phyloP scores from a whole-genome alignment of 2,797 vertebrate genomes.

The Dromococcyx pavoninus region DNA sequence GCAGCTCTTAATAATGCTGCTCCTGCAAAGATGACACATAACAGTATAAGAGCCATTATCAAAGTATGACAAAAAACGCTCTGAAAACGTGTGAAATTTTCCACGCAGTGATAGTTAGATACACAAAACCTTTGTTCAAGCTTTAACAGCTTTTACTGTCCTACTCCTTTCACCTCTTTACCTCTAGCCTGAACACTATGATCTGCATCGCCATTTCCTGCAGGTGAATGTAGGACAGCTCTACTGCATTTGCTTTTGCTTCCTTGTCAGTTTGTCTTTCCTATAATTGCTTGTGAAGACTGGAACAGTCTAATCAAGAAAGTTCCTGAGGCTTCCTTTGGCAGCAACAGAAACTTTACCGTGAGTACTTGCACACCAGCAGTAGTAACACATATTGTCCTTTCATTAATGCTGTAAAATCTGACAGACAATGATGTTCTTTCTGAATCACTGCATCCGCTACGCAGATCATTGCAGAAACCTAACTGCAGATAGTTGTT shows the following conservation, averaged over 20 bases:
- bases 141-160: not conserved
- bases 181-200: fast-evolving
- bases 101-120: not conserved
- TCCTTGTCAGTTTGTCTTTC: not conserved
- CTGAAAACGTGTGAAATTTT: not conserved
- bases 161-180: not conserved
- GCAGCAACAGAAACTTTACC: not conserved
- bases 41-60: not conserved
- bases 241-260: fast-evolving
- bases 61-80: not conserved
- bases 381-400: not conserved
- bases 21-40: not conserved
- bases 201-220: not conserved
- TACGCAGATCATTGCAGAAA: not conserved
- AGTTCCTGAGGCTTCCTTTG: not conserved
- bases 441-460: not conserved
- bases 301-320: not conserved
- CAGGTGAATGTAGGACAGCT: not conserved
- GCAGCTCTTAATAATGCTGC: not conserved
- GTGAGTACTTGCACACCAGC: not conserved
- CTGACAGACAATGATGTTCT: not conserved
- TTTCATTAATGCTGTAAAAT: not conserved
- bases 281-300: not conserved
- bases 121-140: not conserved
- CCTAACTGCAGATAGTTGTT: not conserved